Base-by-base conservation (phyloP, 2,888 invertebrate species). In the Pseudococcus longispinus region DNA sequence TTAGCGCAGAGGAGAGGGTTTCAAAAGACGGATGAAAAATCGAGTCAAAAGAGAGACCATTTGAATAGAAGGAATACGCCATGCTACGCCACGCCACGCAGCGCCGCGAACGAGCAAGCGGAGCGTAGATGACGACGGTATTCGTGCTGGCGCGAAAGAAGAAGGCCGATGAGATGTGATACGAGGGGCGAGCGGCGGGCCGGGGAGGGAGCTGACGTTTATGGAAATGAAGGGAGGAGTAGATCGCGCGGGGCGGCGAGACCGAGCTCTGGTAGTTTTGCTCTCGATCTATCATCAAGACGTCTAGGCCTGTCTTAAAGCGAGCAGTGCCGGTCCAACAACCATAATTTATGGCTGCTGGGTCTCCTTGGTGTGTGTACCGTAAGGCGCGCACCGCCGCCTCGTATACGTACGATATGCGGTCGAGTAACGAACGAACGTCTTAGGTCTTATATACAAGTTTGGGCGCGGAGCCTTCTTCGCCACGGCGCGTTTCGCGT, bases 221-320 rank as follows among this genome's bases (percentile, higher is more conserved):
- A 85, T 85, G 85, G 70, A 42, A 65, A 65, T 65, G 70, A 70
- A 84, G 84, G 55, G 46, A 46, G 44, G 85, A 74, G 51, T 42
- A 86, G 26, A 80, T 20, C 9, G 80, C 29, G 51, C 23, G 29
- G 18, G 23, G 44, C 74, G 74, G 18, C 42, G 23, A 85, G 85
- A 23, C 37, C 46, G 85, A 70, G 84, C 84, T 32, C 44, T 85
- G 85, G 74, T 74, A 86, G 86, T 86, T 87, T 87, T 83, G 87
- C 87, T 87, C 87, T 87, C 87, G 83, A 87, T 87, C 87, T 87
- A 87, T 87, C 87, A 87, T 87, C 87, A 87, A 87, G 87, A 87
- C 83, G 87, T 87, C 83, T 83, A 87, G 83, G 87, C 83, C 87
- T 87, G 82, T 83, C 83, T 83, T 87, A 80, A 87, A 87, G 83